Evolutionary conservation across 2,113 vertebrate genomes (phyloP).

Genomic region (Triplophysa rosa): DNA sequence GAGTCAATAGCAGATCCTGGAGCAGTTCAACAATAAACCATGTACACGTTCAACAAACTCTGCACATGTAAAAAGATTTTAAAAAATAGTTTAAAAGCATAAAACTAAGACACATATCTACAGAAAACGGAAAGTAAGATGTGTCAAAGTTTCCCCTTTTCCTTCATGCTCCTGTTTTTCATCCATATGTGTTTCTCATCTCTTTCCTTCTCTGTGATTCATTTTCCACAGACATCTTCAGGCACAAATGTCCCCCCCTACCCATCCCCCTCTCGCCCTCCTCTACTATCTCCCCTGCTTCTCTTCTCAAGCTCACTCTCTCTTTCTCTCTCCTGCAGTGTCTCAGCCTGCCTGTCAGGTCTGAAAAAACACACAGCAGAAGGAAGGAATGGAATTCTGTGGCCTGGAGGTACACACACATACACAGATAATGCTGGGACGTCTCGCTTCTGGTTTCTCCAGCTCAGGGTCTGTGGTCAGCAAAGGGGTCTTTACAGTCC

Average conservation of each 20-base stretch:
- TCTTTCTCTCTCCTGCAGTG: constrained; percentile 22
- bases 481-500: constrained; percentile 26
- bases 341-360: constrained; percentile 49
- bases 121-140: background rate
- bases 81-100: no score
- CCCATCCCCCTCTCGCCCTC: constrained; percentile 30
- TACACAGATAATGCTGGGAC: constrained; percentile 16
- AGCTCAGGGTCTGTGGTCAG: constrained; percentile 1
- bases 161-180: constrained; percentile 36
- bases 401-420: constrained; percentile 35
- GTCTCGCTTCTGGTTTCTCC: background rate
- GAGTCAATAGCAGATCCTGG: constrained; percentile 3
- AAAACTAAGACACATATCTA: background rate
- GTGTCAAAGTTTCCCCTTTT: constrained; percentile 46
- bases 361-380: constrained; percentile 50
- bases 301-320: constrained; percentile 39
- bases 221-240: constrained; percentile 75
- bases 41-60: background rate
- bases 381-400: constrained; percentile 58
- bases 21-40: background rate
- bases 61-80: no score
- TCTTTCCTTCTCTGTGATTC: constrained; percentile 70
- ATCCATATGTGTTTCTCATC: constrained; percentile 74
- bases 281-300: constrained; percentile 56
- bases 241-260: constrained; percentile 19